A percentile compares a stretch with the other conserved stretches of the same genome.
These are phyloP conservation scores for Odontesthes bonariensis DNA, from an alignment of 2,113 vertebrate species.

Conservation along the genomic window DNA sequence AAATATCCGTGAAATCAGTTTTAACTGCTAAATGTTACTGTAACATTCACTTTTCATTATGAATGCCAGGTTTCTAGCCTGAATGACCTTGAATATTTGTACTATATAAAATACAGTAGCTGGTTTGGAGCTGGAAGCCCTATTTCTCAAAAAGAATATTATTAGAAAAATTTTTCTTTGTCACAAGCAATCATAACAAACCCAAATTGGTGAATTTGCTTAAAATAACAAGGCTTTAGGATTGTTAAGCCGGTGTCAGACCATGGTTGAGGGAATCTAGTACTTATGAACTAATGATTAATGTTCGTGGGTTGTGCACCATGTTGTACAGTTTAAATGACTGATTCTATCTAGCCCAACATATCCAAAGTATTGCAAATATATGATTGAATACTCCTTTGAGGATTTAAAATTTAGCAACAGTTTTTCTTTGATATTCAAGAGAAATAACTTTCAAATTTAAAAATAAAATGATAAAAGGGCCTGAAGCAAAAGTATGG, in stretches of 20 bases:
- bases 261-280: neutral
- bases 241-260: neutral
- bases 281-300: neutral
- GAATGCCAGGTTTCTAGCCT: slow-evolving; percentile 35
- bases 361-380: neutral
- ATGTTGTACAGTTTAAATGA: neutral
- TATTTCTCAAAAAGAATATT: slow-evolving; percentile 25
- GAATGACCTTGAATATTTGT: slow-evolving; percentile 30
- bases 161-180: neutral
- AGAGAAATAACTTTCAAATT: no score
- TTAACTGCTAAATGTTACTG: slow-evolving; percentile 16
- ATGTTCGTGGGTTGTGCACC: neutral
- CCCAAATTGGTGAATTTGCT: neutral
- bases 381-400: neutral
- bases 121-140: slow-evolving; percentile 15
- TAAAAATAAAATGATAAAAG: no score
- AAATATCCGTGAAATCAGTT: slow-evolving; percentile 23
- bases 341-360: neutral
- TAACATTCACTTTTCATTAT: slow-evolving; percentile 22
- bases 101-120: slow-evolving; percentile 31
- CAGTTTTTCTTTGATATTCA: no score
- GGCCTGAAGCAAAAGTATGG: no score
- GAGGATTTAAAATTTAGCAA: no score
- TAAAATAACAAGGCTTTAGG: neutral
- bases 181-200: neutral